These are phyloP conservation scores for Paramormyrops hopkinsi DNA, from an alignment of 2,797 vertebrate species.

Conservation along the genomic window DNA sequence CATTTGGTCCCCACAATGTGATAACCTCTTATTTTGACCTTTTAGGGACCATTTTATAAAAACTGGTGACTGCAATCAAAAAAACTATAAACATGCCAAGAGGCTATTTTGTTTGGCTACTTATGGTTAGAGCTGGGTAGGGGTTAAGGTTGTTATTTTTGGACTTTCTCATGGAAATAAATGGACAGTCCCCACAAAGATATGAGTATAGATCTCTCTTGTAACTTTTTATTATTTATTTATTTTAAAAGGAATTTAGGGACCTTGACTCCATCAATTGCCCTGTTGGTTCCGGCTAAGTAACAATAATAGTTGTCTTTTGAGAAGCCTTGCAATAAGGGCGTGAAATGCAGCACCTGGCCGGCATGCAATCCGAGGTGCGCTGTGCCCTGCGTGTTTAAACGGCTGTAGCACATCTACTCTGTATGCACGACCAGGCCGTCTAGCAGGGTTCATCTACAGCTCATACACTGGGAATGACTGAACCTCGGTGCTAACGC, in stretches of 20 bases:
- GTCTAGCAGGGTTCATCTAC: background rate
- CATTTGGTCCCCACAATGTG: background rate
- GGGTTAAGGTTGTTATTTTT: background rate
- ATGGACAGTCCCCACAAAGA: background rate
- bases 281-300: background rate
- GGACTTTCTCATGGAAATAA: background rate
- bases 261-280: background rate
- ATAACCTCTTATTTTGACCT: background rate
- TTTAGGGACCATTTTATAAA: background rate
- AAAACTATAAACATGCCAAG: background rate
- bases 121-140: background rate
- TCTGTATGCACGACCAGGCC: background rate
- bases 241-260: background rate
- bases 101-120: background rate
- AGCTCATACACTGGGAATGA: background rate
- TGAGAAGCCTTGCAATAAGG: background rate
- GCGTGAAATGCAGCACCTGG: background rate
- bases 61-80: background rate
- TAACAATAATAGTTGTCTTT: background rate
- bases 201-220: background rate
- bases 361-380: background rate
- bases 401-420: background rate
- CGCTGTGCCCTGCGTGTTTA: background rate
- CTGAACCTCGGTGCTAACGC: background rate
- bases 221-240: background rate